Conservation (phyloP, 2,888 invertebrate species). For the Deilephila elpenor region DNA sequence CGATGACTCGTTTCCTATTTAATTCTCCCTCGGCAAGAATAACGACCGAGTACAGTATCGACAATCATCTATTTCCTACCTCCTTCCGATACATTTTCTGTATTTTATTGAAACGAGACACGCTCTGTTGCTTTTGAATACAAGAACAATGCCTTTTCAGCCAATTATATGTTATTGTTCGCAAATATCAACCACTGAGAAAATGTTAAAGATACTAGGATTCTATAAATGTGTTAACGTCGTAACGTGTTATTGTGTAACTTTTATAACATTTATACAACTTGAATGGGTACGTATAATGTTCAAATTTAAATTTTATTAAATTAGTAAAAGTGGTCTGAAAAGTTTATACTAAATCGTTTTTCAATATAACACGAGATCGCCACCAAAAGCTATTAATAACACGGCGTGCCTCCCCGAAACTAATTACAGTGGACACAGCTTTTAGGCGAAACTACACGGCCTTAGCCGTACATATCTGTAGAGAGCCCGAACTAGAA, state of each 20-base stretch:
- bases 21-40: constrained; percentile 44
- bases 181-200: not conserved
- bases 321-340: too few species aligned
- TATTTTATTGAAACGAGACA: constrained; percentile 44
- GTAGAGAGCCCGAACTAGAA: constrained; percentile 42
- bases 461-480: constrained; percentile 37
- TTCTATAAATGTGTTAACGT: too few species aligned
- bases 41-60: constrained; percentile 43
- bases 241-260: too few species aligned
- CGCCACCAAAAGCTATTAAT: not conserved
- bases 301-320: too few species aligned
- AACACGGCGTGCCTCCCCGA: constrained; percentile 15
- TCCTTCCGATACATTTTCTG: constrained; percentile 48
- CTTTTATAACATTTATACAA: too few species aligned
- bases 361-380: not conserved
- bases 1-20: constrained; percentile 50
- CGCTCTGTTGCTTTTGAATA: constrained; percentile 51
- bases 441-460: constrained; percentile 34
- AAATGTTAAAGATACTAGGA: too few species aligned
- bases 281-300: too few species aligned
- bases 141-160: constrained; percentile 10
- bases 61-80: constrained; percentile 52
- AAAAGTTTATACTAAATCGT: too few species aligned
- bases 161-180: not conserved
- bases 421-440: constrained; percentile 42